Base-by-base conservation (phyloP, 2,113 vertebrate species). In the Oryzias celebensis region DNA sequence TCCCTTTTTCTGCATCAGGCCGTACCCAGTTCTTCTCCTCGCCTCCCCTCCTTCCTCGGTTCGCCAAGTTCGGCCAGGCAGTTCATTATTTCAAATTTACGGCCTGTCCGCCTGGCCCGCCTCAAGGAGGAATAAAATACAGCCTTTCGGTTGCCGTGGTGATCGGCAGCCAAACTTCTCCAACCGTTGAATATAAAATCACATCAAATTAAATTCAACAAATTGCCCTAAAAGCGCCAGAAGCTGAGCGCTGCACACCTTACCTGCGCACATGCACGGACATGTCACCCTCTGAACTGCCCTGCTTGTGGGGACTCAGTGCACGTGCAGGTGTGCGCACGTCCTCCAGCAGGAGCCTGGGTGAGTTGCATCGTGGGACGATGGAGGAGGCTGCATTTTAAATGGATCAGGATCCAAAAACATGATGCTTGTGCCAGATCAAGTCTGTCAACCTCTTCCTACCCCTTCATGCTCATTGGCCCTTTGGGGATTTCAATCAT, bases 61-160 rank as follows among this genome's bases (percentile, higher is more conserved):
- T 82, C 83, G 63, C 72, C 62, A 65, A 75, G 71, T 80, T 68
- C 41, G 65, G 66, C 77, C 77, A 75, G 62, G 81, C 85, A 64
- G 69, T 89, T 91, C 85, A 86, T 91, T 90, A 89, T 88, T 87
- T 90, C 64, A 83, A 86, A 92, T 91, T 90, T 92, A 92, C 67
- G 69, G 84, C 73, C 87, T 78, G 90, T 87, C 69, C 58, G 51
- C 59, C 85, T 90, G 89, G 89, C 85, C 76, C 47, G 73, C 77
- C 68, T 77, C 24, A 3, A 73, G 76, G 82, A 81, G 73, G 67
- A 88, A 89, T 84, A 83, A 80, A 81, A 36, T 12, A 8, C 78
- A 73, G 70, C 71, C 82, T 85, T 77, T 78, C 8, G 81, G 77
- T 81, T 81, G 82, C 79, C 68, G 68, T 67, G 69, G 75, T 50